Evolutionary conservation across 2,888 invertebrate species (phyloP), one percentile per base, ranked within the genome.

Genomic region (Athripsodes cinereus): DNA sequence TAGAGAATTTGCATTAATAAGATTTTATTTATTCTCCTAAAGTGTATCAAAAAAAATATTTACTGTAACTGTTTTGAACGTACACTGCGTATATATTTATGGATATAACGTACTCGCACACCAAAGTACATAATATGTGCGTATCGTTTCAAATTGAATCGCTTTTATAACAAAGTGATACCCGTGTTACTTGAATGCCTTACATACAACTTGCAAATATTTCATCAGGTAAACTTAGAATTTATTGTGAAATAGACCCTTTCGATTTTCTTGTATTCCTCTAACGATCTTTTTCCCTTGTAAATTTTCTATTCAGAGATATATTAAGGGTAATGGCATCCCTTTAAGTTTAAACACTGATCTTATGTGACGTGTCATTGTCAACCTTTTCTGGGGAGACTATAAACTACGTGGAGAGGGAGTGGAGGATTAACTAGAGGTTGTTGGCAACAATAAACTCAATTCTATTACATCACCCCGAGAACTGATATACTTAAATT

Each of bases 361-460:
- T 48, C 53, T 50, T 50, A 22, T 53, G 51, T 52, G 52, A 55
- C 59, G 21, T 49, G 46, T 26, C 44, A 22, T 52, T 44, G 55
- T 47, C 55, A 52, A 55, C 52, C 55, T 44, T 55, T 22, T 31
- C 47, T 22, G 35, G 35, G 44, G 22, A 47, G 13, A 49, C 55
- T 51, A 54, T 35, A 53, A 31, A n/a, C 51, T 26, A 6, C 10
- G 19, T 34, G 52, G 53, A 53, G 56, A 50, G 26, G 49, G 54
- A 55, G 56, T 55, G 26, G 55, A 51, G 55, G 61, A 63, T 63
- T 63, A 63, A 63, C 61, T 61, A 63, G 61, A 47, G 52, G 58
- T 52, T 56, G 56, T 58, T 57, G 57, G 55, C 26, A 22, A 52
- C 55, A 57, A 61, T 61, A 63, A 63, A 63, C 52, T 52, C 57